Evolutionary conservation across 1,140 invertebrate species (phyloP), one percentile per base, ranked within the genome.

Genomic region (Platorchestia sp.): DNA sequence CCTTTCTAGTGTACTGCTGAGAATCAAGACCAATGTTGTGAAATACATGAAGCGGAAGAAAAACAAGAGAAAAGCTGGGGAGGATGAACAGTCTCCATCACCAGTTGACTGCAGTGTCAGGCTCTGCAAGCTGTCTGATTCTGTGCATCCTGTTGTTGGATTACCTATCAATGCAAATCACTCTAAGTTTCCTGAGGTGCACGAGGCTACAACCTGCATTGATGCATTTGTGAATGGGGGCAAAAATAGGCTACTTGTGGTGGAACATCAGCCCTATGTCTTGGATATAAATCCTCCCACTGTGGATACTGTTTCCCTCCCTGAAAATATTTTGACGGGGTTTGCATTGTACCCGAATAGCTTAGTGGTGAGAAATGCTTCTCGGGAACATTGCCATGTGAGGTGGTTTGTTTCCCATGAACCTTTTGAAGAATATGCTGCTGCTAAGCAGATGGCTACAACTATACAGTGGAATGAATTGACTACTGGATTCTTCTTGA

Each of bases 231-330:
- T 93, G 7, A 93, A 45, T n/a, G 43, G 45, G 7, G 45, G 91
- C 45, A 93, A 40, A 27, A 93, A 93, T 93, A 6, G 45, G 27
- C 40, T 93, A 44, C 45, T 93, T n/a, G 36, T 93, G 5, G 45
- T 93, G 10, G 91, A 93, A 36, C 91, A 93, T 14, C 91, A 93
- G 40, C 43, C 91, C 10, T 93, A 19, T 44, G 27, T 93, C 14
- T 44, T 93, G 40, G 91, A 93, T 47, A 40, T 93, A n/a, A 93
- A 93, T 44, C 91, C 91, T 93, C 91, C 91, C 10, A 93, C 91
- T 45, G 91, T 93, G 44, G 91, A 93, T 47, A n/a, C 7, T 36
- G 16, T 47, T 40, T n/a, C 44, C 19, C 91, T 93, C 10, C 91
- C 91, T 93, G 45, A 93, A 40, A 45, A 44, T 93, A 93, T 93